Evolutionary conservation across 1,140 invertebrate genomes (phyloP), one percentile per base, ranked within the genome.

Genomic region (Aethina tumida): DNA sequence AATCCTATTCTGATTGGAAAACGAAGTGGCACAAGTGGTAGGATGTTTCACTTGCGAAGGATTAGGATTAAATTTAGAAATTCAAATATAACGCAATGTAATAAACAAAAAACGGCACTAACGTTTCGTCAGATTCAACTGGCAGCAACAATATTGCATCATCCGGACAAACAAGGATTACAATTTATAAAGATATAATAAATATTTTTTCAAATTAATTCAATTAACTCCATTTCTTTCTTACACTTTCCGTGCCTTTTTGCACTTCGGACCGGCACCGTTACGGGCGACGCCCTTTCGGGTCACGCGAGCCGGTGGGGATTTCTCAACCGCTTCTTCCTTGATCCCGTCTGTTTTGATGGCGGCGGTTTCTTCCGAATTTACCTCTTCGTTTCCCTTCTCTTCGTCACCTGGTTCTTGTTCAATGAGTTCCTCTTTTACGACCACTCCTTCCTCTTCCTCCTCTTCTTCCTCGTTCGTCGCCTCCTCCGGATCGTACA

Each of bases 401-500:
- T 43, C 41, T 15, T 46, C 39, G 2, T 44, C 26, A 34, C 28
- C 13, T 46, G 35, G 5, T 25, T 53, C 40, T 17, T 17, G 7
- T 21, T 32, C 21, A n/a, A 7, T 26, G n/a, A 21, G 35, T 28
- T 41, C 32, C 5, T 36, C 38, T 39, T 36, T 38, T 24, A 15
- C 12, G 20, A 39, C 31, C 3, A 24, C 31, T 34, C 21, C 36
- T n/a, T 43, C 47, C 13, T 45, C 52, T 12, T 46, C 37, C 21
- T 43, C 18, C 8, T 44, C 39, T 6, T 44, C 43, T n/a, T 52
- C 50, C 21, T 57, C 49, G 13, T 49, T 50, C 30, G 41, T 47
- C 7, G 47, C 47, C 29, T 60, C 56, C 21, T 50, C 50, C 5
- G 58, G 58, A 53, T 60, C 56, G 26, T 60, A 60, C 49, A 60